Conservation (phyloP, 1,140 invertebrate species). For the Mesaphorura yosii region DNA sequence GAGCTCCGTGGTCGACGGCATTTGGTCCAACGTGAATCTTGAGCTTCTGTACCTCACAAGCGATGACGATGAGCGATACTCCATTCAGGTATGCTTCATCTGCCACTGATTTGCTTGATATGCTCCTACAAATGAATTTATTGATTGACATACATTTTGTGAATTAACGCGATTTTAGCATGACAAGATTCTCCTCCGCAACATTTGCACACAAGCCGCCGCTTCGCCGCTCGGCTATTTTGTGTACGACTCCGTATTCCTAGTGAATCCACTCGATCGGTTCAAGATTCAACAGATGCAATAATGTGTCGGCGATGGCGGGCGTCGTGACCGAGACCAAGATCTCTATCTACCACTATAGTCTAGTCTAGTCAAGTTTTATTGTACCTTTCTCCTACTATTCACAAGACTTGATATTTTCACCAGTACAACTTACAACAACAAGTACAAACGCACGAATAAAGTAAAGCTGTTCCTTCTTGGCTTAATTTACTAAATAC, state of each 20-base stretch:
- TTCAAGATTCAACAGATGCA: background rate
- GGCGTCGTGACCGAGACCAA: too few relatives aligned
- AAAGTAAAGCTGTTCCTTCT: too few relatives aligned
- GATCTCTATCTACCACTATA: too few relatives aligned
- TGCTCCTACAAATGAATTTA: background rate
- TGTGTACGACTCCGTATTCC: constrained; percentile 35
- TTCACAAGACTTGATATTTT: too few relatives aligned
- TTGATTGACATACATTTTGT: background rate
- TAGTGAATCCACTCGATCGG: constrained; percentile 2
- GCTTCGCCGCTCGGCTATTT: constrained; percentile 45
- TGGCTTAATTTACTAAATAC: too few relatives aligned
- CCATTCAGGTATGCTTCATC: constrained; percentile 36
- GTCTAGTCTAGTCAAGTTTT: too few relatives aligned
- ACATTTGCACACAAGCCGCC: constrained; percentile 44
- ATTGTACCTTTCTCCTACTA: too few relatives aligned
- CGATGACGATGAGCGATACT: constrained; percentile 47
- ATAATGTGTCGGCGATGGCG: too few relatives aligned
- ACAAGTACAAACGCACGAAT: too few relatives aligned
- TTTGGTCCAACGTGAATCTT: constrained; percentile 44
- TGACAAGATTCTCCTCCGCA: constrained; percentile 41
- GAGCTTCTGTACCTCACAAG: constrained; percentile 46
- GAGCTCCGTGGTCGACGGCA: constrained; percentile 38
- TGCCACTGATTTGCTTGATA: background rate
- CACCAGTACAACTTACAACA: too few relatives aligned
- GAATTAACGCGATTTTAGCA: constrained; percentile 35